A percentile compares a stretch with the other conserved stretches of the same genome.
Conservation (phyloP, 2,797 vertebrate genomes). For the Avahi laniger region DNA sequence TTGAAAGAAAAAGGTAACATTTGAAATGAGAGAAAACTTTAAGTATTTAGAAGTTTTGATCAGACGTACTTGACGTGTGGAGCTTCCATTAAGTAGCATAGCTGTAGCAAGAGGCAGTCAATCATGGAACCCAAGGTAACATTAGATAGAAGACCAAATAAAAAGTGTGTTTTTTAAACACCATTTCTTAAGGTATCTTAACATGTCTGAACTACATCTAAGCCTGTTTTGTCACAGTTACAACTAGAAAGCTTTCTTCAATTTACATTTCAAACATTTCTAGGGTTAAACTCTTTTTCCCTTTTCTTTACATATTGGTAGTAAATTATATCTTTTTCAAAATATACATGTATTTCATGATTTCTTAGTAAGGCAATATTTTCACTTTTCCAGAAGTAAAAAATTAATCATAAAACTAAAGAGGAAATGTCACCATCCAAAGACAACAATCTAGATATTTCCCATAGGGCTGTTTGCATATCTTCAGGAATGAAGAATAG, state of each 20-base stretch:
- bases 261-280: not conserved
- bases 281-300: not conserved
- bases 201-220: not conserved
- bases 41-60: constrained; percentile 18
- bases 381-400: constrained; percentile 10
- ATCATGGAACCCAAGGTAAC: not conserved
- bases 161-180: not conserved
- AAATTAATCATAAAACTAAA: not conserved
- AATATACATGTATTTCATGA: not conserved
- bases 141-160: not conserved
- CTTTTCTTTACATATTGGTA: not conserved
- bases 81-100: not conserved
- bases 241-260: not conserved
- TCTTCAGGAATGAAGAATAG: not conserved
- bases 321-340: not conserved
- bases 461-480: not conserved
- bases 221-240: not conserved
- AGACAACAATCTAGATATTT: constrained; percentile 10
- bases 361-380: constrained; percentile 15
- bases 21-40: not conserved
- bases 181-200: not conserved
- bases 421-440: not conserved
- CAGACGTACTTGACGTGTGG: not conserved
- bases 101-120: not conserved
- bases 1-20: not conserved